Evolutionary conservation across 2,888 invertebrate genomes (phyloP), one percentile per base, ranked within the genome.

Genomic region (Tanaodytes sp.): DNA sequence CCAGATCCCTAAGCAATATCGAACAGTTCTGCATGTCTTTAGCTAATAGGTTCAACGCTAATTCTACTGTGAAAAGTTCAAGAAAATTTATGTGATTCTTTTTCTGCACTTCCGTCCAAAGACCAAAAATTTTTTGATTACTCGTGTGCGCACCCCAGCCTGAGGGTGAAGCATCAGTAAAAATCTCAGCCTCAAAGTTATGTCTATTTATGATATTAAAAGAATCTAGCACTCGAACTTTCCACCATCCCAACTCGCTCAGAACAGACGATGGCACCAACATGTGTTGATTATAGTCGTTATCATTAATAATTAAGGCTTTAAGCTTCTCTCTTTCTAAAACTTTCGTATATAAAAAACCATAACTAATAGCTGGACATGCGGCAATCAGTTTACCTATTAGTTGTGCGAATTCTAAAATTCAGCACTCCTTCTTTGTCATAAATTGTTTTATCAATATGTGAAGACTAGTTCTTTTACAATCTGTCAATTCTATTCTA

Each of bases 331-430:
- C 40, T 39, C 20, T 58, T 58, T 52, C 48, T 8, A 68, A n/a
- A 15, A 3, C 23, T 39, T 57, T 63, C 11, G 57, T 51, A 27
- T 63, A 55, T 5, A 67, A 19, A 18, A 16, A 42, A 30, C 55
- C 49, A 31, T 59, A 64, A n/a, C n/a, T n/a, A n/a, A n/a, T n/a
- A n/a, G n/a, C n/a, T n/a, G n/a, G 59, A 31, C 64, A 69, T 6
- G 45, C 36, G 3, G 69, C 33, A 14, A 70, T 40, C 33, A 70
- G 36, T 23, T 30, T 62, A 3, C 61, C 65, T n/a, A 64, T 46
- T 12, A 65, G 31, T 15, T 46, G 15, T n/a, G 49, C 43, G 27
- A 64, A 64, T 12, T 37, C 49, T 31, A 23, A 1, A 48, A 64
- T 69, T 8, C 8, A 9, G 18, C 42, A 55, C 0, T 23, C 8